Conservation (phyloP, 2,113 vertebrate species). For the Cyprinodon brontotheroides region DNA sequence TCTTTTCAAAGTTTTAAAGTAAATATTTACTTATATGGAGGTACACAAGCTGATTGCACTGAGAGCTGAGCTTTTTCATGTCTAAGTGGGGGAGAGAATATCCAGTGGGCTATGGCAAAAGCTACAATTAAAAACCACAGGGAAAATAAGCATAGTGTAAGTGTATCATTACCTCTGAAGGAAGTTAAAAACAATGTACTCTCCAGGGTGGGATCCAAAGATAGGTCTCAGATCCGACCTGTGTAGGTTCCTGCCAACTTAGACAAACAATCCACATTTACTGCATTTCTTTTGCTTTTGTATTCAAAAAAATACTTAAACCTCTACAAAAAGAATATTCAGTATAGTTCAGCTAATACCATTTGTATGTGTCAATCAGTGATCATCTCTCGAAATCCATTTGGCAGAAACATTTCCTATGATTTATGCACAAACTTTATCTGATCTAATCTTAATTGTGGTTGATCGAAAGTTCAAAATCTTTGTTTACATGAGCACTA, state of each 20-base stretch:
- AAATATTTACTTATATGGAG: conserved; percentile 33
- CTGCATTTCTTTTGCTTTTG: not conserved
- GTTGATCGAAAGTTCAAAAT: no score
- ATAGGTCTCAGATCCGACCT: conserved; percentile 63
- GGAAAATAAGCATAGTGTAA: conserved; percentile 68
- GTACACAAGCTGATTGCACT: conserved; percentile 40
- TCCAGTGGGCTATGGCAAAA: conserved; percentile 65
- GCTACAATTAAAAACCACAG: conserved; percentile 75
- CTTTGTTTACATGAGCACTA: no score
- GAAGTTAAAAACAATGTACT: conserved; percentile 64
- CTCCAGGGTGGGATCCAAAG: conserved; percentile 68
- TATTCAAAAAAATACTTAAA: conserved; percentile 11
- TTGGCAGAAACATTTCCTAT: no score
- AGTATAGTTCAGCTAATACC: no score
- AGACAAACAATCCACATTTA: conserved; percentile 53
- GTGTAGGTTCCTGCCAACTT: conserved; percentile 58
- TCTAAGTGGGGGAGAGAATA: conserved; percentile 59
- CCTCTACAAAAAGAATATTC: not conserved
- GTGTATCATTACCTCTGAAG: conserved; percentile 73
- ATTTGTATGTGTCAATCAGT: no score
- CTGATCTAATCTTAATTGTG: no score
- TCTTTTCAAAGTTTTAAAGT: conserved; percentile 27
- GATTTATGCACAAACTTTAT: no score
- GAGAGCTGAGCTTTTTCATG: conserved; percentile 64
- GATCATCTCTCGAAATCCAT: no score